Conservation (phyloP, 2,797 vertebrate species). For the Galaxias olidus region DNA sequence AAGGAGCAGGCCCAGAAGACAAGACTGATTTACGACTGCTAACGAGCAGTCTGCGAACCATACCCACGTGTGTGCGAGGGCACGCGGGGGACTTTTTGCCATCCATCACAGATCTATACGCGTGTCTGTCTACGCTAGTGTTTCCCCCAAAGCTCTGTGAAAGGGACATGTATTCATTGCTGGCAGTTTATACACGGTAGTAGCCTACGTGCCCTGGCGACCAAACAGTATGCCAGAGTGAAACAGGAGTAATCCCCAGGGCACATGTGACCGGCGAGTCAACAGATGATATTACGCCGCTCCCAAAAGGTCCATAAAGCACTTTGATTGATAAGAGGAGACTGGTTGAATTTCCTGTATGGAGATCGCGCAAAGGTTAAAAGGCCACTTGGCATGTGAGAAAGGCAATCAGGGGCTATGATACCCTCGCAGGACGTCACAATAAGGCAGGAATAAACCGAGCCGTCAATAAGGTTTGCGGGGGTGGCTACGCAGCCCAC, state of each 20-base stretch:
- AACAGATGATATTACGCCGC: constrained; percentile 9
- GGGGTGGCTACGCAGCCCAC: too few species aligned
- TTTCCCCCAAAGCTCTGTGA: not conserved
- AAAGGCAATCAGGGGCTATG: too few species aligned
- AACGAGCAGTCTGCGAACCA: constrained; percentile 52
- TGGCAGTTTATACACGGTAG: constrained; percentile 15
- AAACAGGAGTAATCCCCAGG: not conserved
- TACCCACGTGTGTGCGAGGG: not conserved
- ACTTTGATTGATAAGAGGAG: constrained; percentile 24
- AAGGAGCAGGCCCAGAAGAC: constrained; percentile 29
- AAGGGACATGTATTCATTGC: constrained; percentile 26
- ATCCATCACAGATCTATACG: too few species aligned
- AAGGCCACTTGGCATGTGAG: not conserved
- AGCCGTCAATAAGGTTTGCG: too few species aligned
- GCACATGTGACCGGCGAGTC: constrained; percentile 25
- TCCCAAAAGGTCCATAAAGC: constrained; percentile 14
- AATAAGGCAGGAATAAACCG: too few species aligned
- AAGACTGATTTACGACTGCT: constrained; percentile 57
- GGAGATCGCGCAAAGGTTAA: constrained; percentile 27
- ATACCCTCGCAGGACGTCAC: too few species aligned
- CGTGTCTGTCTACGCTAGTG: constrained; percentile 11
- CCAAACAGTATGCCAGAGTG: not conserved
- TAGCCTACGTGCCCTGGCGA: not conserved
- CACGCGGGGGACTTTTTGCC: constrained; percentile 4
- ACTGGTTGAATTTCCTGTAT: constrained; percentile 22